Evolutionary conservation across 2,113 vertebrate genomes (phyloP).

Genomic region (Pandion haliaetus): DNA sequence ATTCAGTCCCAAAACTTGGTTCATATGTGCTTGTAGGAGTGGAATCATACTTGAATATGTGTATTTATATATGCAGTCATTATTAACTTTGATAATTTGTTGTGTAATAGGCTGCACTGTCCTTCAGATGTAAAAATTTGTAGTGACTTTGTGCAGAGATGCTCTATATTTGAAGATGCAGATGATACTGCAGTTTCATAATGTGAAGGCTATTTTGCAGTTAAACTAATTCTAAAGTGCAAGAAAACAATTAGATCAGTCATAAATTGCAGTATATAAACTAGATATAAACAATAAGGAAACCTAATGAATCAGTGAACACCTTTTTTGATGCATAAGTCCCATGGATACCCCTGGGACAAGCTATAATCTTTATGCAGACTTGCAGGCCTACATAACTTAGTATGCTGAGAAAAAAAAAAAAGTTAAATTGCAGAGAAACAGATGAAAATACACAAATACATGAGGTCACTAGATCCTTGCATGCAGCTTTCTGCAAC

Average conservation of each 20-base stretch:
- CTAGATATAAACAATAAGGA: not conserved
- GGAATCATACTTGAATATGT: not conserved
- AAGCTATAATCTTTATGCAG: not conserved
- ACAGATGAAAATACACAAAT: not conserved
- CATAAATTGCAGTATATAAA: not conserved
- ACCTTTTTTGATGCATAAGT: not conserved
- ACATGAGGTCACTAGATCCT: not conserved
- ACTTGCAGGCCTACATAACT: not conserved
- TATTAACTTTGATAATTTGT: not conserved
- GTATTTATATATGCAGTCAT: not conserved
- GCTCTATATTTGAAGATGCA: not conserved
- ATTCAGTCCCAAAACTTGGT: not conserved
- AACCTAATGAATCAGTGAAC: not conserved
- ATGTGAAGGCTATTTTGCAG: not conserved
- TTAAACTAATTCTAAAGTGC: not conserved
- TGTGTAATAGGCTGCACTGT: not conserved
- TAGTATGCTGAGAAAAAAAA: not conserved
- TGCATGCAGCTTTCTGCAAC: not conserved
- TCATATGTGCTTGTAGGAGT: not conserved
- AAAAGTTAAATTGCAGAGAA: not conserved
- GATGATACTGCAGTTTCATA: not conserved
- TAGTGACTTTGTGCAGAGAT: not conserved
- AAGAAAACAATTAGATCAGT: not conserved
- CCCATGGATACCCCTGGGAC: not conserved
- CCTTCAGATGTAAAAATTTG: constrained; percentile 14